phyloP scores from a whole-genome alignment of 1,140 invertebrate genomes.

The Littorina saxatilis region DNA sequence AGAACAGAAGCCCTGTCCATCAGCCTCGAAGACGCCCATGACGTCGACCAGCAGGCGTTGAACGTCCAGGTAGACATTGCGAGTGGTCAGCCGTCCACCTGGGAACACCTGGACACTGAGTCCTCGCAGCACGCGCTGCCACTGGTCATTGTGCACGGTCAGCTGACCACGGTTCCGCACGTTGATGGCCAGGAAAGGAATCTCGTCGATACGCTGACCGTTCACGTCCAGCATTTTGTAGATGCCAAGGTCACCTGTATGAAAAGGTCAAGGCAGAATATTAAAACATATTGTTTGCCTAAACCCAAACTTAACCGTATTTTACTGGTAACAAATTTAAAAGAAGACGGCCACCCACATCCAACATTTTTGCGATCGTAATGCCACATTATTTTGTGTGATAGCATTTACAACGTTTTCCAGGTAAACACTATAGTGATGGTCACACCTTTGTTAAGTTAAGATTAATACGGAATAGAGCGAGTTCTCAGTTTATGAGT shows the following conservation, averaged over 20 bases:
- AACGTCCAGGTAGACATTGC: slow-evolving; percentile 49
- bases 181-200: slow-evolving; percentile 57
- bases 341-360: not conserved
- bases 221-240: slow-evolving; percentile 61
- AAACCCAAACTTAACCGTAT: not conserved
- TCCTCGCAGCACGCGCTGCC: slow-evolving; percentile 51
- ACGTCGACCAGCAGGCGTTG: slow-evolving; percentile 59
- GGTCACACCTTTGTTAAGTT: too few species aligned
- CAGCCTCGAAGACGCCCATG: slow-evolving; percentile 55
- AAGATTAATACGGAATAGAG: too few species aligned
- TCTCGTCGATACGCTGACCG: slow-evolving; percentile 54
- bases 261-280: too few species aligned
- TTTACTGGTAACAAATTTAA: not conserved
- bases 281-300: too few species aligned
- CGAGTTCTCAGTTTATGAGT: too few species aligned
- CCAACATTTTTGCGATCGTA: too few species aligned
- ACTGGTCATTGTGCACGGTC: slow-evolving; percentile 55
- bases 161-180: slow-evolving; percentile 64
- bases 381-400: too few species aligned
- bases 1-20: slow-evolving; percentile 53
- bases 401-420: too few species aligned
- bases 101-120: slow-evolving; percentile 51
- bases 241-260: slow-evolving; percentile 60
- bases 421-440: too few species aligned
- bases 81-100: slow-evolving; percentile 49